Evolutionary conservation across 2,888 invertebrate genomes (phyloP).

Genomic region (Drosophila fulvimacula): DNA sequence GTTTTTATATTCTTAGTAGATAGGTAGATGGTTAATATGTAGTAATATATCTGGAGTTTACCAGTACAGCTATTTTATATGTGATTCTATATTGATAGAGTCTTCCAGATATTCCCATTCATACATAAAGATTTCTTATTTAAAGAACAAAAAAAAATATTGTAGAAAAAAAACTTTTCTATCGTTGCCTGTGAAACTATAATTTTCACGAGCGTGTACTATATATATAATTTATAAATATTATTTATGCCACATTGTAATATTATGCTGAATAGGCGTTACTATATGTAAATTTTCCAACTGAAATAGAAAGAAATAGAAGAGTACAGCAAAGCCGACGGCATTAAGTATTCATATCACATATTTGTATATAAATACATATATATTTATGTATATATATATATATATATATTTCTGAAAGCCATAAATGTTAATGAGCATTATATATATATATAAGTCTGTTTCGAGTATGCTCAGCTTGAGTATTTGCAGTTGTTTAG

Average conservation of each 20-base stretch:
- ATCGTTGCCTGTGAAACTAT: background rate
- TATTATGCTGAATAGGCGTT: background rate
- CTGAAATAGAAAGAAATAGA: too few relatives aligned
- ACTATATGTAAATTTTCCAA: too few relatives aligned
- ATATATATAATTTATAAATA: background rate
- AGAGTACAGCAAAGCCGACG: background rate
- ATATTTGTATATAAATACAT: background rate
- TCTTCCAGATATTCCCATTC: too few relatives aligned
- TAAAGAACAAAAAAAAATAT: too few relatives aligned
- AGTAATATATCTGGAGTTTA: background rate
- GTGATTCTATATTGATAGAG: background rate
- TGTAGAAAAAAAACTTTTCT: too few relatives aligned
- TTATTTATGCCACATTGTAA: background rate
- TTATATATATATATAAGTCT: background rate
- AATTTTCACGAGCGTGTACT: background rate
- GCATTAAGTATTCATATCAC: constrained; percentile 1
- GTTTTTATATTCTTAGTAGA: too few relatives aligned
- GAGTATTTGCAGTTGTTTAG: background rate
- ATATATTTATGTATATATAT: background rate
- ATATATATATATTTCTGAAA: background rate
- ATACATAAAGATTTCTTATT: too few relatives aligned
- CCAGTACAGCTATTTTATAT: background rate
- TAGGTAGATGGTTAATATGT: background rate
- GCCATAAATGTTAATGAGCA: too few relatives aligned
- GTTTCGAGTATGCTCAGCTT: constrained; percentile 1